Evolutionary conservation across 2,888 invertebrate genomes (phyloP).

Genomic region (Cerastoderma edule): DNA sequence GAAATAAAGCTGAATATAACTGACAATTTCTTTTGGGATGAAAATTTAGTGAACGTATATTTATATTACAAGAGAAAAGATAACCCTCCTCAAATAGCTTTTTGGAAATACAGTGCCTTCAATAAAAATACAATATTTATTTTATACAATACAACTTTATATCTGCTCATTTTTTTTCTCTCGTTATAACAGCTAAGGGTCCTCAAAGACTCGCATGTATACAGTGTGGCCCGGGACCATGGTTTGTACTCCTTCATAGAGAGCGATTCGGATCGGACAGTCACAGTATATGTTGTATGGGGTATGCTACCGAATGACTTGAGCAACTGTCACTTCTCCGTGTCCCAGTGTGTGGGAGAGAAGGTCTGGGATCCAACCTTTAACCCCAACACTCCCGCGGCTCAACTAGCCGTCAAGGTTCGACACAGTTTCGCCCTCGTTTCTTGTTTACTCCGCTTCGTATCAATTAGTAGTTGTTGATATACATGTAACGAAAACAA

Average conservation of each 20-base stretch:
- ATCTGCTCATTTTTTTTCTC: no score
- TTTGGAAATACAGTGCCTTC: no score
- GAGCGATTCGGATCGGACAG: constrained; percentile 49
- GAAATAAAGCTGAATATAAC: no score
- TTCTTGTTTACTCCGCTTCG: background rate
- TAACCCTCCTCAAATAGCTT: no score
- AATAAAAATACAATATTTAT: no score
- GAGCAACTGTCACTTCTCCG: constrained; percentile 73
- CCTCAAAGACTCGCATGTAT: constrained; percentile 57
- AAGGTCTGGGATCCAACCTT: constrained; percentile 73
- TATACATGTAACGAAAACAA: background rate
- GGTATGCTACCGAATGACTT: constrained; percentile 73
- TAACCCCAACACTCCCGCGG: constrained; percentile 68
- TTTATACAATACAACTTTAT: no score
- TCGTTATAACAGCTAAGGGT: constrained; percentile 49
- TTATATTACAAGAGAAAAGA: no score
- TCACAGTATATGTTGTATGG: constrained; percentile 69
- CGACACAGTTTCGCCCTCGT: background rate
- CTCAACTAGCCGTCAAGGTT: constrained; percentile 75
- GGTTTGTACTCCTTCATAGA: constrained; percentile 59
- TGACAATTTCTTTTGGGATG: no score
- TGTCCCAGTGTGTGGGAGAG: constrained; percentile 69
- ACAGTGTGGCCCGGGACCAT: constrained; percentile 58
- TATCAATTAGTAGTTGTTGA: background rate
- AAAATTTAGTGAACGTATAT: no score